Evolutionary conservation across 92 coral and sea anemone genomes (phyloP).

Genomic region (Siderastrea radians): DNA sequence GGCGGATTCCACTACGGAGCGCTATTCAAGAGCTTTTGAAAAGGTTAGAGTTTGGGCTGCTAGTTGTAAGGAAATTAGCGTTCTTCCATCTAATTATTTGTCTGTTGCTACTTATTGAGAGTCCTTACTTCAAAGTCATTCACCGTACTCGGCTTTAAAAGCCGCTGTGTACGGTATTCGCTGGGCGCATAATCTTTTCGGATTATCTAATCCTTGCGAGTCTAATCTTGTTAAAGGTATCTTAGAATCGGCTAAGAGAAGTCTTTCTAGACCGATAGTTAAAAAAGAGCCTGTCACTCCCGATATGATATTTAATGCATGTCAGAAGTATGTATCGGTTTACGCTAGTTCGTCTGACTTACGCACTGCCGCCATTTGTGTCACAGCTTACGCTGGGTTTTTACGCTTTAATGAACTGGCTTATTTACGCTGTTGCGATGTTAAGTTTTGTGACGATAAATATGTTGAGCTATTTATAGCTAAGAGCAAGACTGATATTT

Average conservation of each 20-base stretch:
- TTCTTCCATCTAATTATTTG: conserved; percentile 43
- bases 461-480: conserved; percentile 26
- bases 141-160: conserved; percentile 45
- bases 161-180: conserved; percentile 65
- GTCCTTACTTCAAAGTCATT: conserved; percentile 37
- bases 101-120: conserved; percentile 57
- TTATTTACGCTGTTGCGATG: conserved; percentile 45
- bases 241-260: conserved; percentile 57
- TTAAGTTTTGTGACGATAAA: conserved; percentile 23
- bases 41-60: too few relatives aligned
- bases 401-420: conserved; percentile 62
- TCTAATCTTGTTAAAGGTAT: conserved; percentile 39
- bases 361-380: conserved; percentile 61
- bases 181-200: conserved; percentile 70
- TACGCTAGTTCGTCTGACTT: conserved; percentile 28
- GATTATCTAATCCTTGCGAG: conserved; percentile 39
- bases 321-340: conserved; percentile 36
- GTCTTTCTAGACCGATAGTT: conserved; percentile 45
- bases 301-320: conserved; percentile 37
- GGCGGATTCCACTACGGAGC: too few relatives aligned
- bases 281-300: conserved; percentile 67
- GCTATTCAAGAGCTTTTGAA: too few relatives aligned
- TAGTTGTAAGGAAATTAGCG: too few relatives aligned
- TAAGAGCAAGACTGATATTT: too few relatives aligned
- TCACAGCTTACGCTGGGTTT: conserved; percentile 59